Percentiles rank a stretch among this genome's conserved stretches.
These are phyloP conservation scores for Drosophila anomelani DNA, from an alignment of 2,888 invertebrate species.

Conservation along the genomic window DNA sequence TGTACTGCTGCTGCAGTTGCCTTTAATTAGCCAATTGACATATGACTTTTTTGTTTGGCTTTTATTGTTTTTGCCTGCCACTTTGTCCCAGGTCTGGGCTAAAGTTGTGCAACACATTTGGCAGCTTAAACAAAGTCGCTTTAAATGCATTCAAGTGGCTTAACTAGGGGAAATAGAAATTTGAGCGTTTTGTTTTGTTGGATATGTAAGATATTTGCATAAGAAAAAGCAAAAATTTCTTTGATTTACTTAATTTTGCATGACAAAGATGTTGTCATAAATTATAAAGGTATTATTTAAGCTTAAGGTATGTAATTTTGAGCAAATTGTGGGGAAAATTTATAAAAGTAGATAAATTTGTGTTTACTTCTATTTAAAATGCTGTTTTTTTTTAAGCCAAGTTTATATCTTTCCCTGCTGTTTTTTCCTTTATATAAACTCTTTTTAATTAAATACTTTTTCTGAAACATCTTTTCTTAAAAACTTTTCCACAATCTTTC, in stretches of 20 bases:
- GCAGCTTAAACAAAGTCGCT: slow-evolving; percentile 18
- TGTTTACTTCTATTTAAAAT: background rate
- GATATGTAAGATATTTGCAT: slow-evolving; percentile 33
- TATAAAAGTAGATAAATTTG: background rate
- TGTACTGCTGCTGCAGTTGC: slow-evolving; percentile 21
- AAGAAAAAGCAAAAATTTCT: slow-evolving; percentile 28
- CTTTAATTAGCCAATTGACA: slow-evolving; percentile 78
- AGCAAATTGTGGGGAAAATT: background rate
- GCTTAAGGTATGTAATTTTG: background rate
- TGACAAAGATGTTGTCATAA: slow-evolving; percentile 17
- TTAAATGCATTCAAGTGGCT: slow-evolving; percentile 34
- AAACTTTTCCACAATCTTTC: background rate
- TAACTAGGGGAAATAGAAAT: slow-evolving; percentile 28
- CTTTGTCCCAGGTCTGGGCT: background rate
- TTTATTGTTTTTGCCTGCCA: slow-evolving; percentile 26
- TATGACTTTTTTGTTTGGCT: slow-evolving; percentile 63
- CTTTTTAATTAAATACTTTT: background rate
- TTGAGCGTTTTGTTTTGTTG: slow-evolving; percentile 20
- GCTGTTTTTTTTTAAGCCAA: background rate
- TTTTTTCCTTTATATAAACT: background rate
- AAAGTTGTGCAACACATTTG: slow-evolving; percentile 32
- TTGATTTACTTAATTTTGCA: slow-evolving; percentile 8
- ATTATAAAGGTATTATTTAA: slow-evolving; percentile 19
- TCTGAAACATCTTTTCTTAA: too few species aligned
- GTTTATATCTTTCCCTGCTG: background rate